phyloP scores from a whole-genome alignment of 2,797 vertebrate genomes.

The Phalloptychus januarius region DNA sequence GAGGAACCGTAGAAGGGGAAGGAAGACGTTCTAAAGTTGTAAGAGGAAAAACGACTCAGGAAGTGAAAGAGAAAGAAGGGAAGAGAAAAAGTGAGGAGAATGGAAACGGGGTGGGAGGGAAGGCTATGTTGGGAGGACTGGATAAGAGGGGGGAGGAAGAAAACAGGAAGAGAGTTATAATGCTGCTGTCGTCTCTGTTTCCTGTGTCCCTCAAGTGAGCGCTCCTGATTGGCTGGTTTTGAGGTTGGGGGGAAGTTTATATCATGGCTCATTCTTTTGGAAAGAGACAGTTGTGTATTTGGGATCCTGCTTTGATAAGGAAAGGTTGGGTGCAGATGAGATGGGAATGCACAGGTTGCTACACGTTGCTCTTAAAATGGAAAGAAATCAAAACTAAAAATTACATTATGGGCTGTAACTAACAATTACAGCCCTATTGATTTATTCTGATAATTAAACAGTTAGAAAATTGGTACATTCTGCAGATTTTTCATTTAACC shows the following conservation, averaged over 20 bases:
- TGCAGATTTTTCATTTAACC: no score
- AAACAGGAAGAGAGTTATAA: slow-evolving; percentile 79
- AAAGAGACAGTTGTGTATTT: slow-evolving; percentile 48
- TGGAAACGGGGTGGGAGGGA: slow-evolving; percentile 49
- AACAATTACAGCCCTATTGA: no score
- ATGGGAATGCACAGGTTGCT: slow-evolving; percentile 8
- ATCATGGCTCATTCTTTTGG: slow-evolving; percentile 41
- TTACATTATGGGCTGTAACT: no score
- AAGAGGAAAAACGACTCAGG: slow-evolving; percentile 69
- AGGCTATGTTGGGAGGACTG: slow-evolving; percentile 33
- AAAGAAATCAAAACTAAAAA: not conserved
- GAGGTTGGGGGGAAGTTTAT: slow-evolving; percentile 29
- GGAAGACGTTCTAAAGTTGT: slow-evolving; percentile 65
- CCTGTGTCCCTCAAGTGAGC: slow-evolving; percentile 67
- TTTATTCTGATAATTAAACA: no score
- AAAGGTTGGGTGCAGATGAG: slow-evolving; percentile 3
- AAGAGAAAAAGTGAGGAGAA: slow-evolving; percentile 71
- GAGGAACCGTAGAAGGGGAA: slow-evolving; percentile 54
- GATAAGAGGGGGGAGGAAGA: slow-evolving; percentile 62
- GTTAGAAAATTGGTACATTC: no score
- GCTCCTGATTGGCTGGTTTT: slow-evolving; percentile 59
- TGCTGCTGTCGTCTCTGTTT: slow-evolving; percentile 66
- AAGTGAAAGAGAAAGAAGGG: slow-evolving; percentile 75
- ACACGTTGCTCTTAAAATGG: not conserved
- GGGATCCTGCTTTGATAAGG: slow-evolving; percentile 55